A percentile compares a stretch with the other conserved stretches of the same genome.
Evolutionary conservation across 92 coral and sea anemone species (phyloP).

Genomic region (Epizoanthus stellaris): DNA sequence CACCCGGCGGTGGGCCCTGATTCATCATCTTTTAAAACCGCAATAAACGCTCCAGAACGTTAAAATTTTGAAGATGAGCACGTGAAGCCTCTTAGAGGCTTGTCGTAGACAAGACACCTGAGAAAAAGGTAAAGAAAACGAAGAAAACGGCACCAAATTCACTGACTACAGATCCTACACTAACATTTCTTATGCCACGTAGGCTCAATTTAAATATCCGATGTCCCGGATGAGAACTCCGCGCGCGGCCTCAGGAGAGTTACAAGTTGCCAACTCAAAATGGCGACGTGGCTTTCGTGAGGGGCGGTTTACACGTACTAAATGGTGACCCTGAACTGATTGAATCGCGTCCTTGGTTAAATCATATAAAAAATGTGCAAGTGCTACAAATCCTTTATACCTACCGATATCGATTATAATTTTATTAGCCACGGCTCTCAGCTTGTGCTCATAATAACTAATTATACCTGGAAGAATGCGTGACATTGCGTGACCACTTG

Average conservation of each 20-base stretch:
- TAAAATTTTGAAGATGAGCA: neutral
- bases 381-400: too few relatives aligned
- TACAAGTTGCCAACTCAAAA: constrained; percentile 45
- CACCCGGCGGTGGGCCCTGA: constrained; percentile 42
- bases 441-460: too few relatives aligned
- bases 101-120: neutral
- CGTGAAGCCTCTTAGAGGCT: neutral
- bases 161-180: neutral
- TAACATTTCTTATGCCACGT: constrained; percentile 49
- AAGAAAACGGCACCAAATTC: constrained; percentile 14
- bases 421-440: too few relatives aligned
- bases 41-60: neutral
- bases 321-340: too few relatives aligned
- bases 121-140: constrained; percentile 18
- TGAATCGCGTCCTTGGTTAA: too few relatives aligned
- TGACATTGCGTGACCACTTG: too few relatives aligned
- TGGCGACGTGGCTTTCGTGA: constrained; percentile 38
- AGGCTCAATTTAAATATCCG: constrained; percentile 39
- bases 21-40: constrained; percentile 25
- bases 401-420: too few relatives aligned
- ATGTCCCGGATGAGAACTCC: constrained; percentile 34
- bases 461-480: too few relatives aligned
- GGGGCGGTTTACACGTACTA: too few relatives aligned
- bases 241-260: constrained; percentile 27
- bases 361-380: too few relatives aligned